Evolutionary conservation across 37 sponge, comb jelly and placozoan species (phyloP).

Genomic region (Haliclona indistincta): DNA sequence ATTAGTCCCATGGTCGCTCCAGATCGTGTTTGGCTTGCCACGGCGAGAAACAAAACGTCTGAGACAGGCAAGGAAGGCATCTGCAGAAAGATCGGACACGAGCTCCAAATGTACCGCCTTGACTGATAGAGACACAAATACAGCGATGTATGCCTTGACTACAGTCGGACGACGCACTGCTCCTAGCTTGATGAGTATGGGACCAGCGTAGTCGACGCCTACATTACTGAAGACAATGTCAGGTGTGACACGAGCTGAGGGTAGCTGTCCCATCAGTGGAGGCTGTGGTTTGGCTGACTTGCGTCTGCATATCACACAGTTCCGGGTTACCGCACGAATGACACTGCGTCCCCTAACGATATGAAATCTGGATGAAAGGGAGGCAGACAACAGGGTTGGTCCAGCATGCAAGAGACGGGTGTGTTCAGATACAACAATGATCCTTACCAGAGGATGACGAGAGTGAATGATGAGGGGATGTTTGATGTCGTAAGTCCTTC

Average conservation of each 20-base stretch:
- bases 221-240: slow-evolving; percentile 17
- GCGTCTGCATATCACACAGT: slow-evolving; percentile 43
- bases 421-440: slow-evolving; percentile 35
- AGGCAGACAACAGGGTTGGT: slow-evolving; percentile 4
- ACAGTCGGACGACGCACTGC: slow-evolving; percentile 1
- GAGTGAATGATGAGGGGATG: slow-evolving; percentile 36
- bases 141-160: slow-evolving; percentile 26
- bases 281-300: slow-evolving; percentile 15
- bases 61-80: slow-evolving; percentile 31
- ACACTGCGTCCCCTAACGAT: slow-evolving; percentile 28
- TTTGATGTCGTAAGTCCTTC: slow-evolving; percentile 2
- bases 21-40: slow-evolving; percentile 36
- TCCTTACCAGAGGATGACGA: slow-evolving; percentile 19
- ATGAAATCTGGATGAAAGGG: slow-evolving; percentile 11
- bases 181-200: slow-evolving; percentile 31
- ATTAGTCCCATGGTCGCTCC: slow-evolving; percentile 60
- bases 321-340: slow-evolving; percentile 26
- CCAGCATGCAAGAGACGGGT: slow-evolving; percentile 45
- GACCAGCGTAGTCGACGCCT: slow-evolving; percentile 67
- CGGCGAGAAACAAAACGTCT: slow-evolving; percentile 36
- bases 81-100: slow-evolving; percentile 40
- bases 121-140: slow-evolving; percentile 47
- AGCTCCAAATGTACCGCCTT: slow-evolving; percentile 52
- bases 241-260: slow-evolving; percentile 18
- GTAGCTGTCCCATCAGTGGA: slow-evolving; percentile 47